These are phyloP conservation scores for Trachemys scripta DNA, from an alignment of 2,113 vertebrate species.

Conservation along the genomic window DNA sequence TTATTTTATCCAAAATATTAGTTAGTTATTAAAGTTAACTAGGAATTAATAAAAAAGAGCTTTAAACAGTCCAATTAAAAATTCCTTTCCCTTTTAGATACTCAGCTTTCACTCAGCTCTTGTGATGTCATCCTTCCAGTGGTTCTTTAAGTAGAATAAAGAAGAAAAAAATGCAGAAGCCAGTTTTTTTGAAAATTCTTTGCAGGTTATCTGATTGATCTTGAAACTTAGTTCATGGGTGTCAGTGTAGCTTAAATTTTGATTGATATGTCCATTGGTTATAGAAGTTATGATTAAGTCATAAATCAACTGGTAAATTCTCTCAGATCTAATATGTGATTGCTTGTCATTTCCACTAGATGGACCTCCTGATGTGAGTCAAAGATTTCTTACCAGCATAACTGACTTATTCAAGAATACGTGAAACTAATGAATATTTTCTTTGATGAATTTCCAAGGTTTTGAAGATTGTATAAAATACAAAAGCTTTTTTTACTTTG, in stretches of 20 bases:
- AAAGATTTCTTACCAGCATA: neutral
- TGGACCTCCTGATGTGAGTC: slow-evolving; percentile 50
- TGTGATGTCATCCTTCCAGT: neutral
- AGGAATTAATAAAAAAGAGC: neutral
- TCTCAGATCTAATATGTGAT: slow-evolving; percentile 7
- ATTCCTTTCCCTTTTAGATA: neutral
- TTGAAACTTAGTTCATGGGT: neutral
- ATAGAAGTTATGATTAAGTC: neutral
- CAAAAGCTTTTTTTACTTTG: neutral
- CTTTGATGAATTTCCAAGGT: neutral
- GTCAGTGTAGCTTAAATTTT: neutral
- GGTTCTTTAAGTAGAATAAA: neutral
- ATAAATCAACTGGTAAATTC: neutral
- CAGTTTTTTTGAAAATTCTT: neutral
- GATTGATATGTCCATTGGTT: neutral
- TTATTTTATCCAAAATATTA: neutral
- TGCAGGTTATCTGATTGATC: neutral
- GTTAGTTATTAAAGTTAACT: neutral
- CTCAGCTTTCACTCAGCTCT: neutral
- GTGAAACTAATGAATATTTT: neutral
- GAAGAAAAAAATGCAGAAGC: neutral
- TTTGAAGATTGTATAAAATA: neutral
- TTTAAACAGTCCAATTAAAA: neutral
- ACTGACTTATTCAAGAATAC: neutral
- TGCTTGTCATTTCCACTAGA: slow-evolving; percentile 63